These are phyloP conservation scores for Butastur rufipennis DNA, from an alignment of 2,113 vertebrate species.

Conservation along the genomic window DNA sequence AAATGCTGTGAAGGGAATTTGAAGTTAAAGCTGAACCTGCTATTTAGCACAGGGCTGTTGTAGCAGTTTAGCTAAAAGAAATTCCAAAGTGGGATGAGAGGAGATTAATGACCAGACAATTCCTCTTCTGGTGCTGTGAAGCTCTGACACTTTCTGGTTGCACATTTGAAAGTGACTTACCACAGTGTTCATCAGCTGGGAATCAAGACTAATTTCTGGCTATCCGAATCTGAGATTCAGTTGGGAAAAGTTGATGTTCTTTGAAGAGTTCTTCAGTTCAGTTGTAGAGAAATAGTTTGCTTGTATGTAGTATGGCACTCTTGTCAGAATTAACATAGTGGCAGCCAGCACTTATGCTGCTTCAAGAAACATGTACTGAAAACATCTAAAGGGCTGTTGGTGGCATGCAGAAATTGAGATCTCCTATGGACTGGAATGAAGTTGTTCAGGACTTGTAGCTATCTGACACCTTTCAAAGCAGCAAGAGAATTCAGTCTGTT, in stretches of 20 bases:
- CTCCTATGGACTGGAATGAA: background rate
- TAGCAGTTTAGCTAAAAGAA: background rate
- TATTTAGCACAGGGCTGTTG: background rate
- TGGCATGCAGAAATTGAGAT: background rate
- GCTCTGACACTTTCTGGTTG: background rate
- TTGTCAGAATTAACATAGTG: background rate
- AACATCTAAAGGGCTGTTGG: background rate
- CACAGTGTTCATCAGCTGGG: background rate
- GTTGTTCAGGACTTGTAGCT: background rate
- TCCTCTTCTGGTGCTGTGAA: background rate
- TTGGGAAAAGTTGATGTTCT: background rate
- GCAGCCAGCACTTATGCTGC: background rate
- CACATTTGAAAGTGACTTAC: background rate
- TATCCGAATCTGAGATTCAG: background rate
- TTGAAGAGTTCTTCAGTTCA: background rate
- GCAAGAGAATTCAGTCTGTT: background rate
- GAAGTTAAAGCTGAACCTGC: background rate
- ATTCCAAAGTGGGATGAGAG: background rate
- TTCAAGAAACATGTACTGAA: accelerated
- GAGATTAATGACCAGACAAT: background rate
- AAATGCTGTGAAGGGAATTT: background rate
- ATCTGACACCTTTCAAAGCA: background rate
- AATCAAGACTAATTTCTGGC: background rate
- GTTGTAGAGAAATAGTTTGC: background rate
- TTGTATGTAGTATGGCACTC: accelerated